Base-by-base conservation (phyloP, 2,113 vertebrate genomes). In the Saiga tatarica region DNA sequence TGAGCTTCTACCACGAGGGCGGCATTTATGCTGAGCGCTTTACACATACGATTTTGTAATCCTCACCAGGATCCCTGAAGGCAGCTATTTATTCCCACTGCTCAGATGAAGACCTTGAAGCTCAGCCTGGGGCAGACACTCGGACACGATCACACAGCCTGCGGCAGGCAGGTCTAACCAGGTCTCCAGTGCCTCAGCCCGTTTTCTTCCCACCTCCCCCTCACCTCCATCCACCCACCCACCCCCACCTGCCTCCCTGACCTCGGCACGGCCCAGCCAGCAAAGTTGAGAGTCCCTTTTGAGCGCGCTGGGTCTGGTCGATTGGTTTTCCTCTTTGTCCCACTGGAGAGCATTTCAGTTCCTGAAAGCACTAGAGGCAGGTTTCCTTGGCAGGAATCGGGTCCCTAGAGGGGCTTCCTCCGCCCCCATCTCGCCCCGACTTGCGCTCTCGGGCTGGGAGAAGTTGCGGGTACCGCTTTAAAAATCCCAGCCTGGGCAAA, bases 401-500 rank as follows among this genome's bases (percentile, higher is more conserved):
- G 62, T 85, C 50, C 83, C 88, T 7, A 11, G 57, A 52, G 87
- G 28, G 78, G 25, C 62, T 47, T 28, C 92, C 39, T 25, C 33
- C 91, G 5, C 42, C 55, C 86, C 79, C 55, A 45, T 14, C 87
- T 33, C 87, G 64, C 85, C 71, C 62, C 33, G 52, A 50, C 53
- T 67, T 45, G 71, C 10, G 55, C 82, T 85, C 81, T 47, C 60
- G 3, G 64, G 95, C 42, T 2, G 50, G 83, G 89, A 36, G n/a
- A 83, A 95, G 97, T 94, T 86, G 98, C 62, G 82, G 96, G 95
- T 98, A 98, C 97, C 96, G 92, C 98, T 98, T 99, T 98, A 97
- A 98, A 98, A 98, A 98, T 97, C 94, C 97, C 96, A 97, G 98
- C 97, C 98, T 98, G 98, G 98, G 98, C 98, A 98, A 99, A 99